Evolutionary conservation across 2,797 vertebrate genomes (phyloP).

Genomic region (Rhinella marina): DNA sequence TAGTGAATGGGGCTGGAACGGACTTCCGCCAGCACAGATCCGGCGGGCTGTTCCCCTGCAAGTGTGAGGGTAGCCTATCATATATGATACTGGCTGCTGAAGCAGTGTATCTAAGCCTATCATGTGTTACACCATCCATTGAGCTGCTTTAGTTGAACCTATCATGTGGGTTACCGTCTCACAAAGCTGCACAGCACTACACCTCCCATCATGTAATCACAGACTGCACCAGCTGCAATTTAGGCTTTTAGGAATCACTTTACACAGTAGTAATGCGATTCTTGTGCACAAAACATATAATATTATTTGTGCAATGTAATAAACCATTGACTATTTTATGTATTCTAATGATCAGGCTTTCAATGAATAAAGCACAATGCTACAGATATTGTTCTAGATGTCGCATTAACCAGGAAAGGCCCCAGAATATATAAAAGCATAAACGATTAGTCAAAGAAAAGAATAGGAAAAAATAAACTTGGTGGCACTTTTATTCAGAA

Average conservation of each 20-base stretch:
- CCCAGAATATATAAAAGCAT: not conserved
- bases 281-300: not conserved
- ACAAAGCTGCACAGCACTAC: not conserved
- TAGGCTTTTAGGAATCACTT: not conserved
- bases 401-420: not conserved
- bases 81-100: too few species aligned
- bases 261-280: not conserved
- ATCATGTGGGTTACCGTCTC: not conserved
- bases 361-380: not conserved
- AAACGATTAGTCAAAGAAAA: constrained; percentile 22
- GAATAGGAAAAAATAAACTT: constrained; percentile 31
- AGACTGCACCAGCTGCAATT: not conserved
- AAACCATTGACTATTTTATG: not conserved
- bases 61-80: too few species aligned
- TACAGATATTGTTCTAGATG: constrained; percentile 17
- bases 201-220: not conserved
- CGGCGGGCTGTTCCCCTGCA: too few species aligned
- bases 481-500: constrained; percentile 16
- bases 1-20: too few species aligned
- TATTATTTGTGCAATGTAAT: not conserved
- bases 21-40: too few species aligned
- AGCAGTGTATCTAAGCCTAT: too few species aligned
- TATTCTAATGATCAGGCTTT: not conserved
- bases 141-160: not conserved
- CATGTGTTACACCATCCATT: too few species aligned